A percentile compares a stretch with the other conserved stretches of the same genome.
Conservation (phyloP, 2,888 invertebrate species). For the Melieria omissa region DNA sequence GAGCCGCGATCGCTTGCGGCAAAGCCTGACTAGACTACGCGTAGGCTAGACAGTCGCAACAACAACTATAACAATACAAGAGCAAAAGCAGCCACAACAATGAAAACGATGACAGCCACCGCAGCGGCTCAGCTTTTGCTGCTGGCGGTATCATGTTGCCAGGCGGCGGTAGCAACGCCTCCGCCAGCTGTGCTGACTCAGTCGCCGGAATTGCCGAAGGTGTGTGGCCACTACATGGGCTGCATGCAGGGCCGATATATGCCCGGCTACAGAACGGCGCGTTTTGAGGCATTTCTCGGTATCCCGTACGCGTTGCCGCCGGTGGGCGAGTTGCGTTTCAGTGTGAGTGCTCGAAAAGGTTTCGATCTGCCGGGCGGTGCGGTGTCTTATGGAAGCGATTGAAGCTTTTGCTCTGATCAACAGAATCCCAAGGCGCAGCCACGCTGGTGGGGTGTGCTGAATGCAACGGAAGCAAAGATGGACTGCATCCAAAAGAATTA, state of each 20-base stretch:
- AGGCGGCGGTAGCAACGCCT: background rate
- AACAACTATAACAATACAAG: no score
- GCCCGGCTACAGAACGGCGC: slow-evolving; percentile 54
- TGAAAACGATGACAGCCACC: background rate
- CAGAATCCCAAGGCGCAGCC: slow-evolving; percentile 60
- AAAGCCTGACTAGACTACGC: no score
- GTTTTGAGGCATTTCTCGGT: slow-evolving; percentile 63
- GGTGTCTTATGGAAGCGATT: background rate
- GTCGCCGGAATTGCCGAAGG: slow-evolving; percentile 40
- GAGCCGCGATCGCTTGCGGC: no score
- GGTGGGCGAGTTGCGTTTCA: slow-evolving; percentile 59
- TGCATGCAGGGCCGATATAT: slow-evolving; percentile 57
- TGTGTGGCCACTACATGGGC: slow-evolving; percentile 54
- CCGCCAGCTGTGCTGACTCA: background rate
- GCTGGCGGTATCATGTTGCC: background rate
- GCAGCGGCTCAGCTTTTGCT: background rate
- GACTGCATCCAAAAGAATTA: slow-evolving; percentile 70
- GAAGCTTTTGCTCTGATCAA: slow-evolving; percentile 2
- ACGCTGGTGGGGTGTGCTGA: slow-evolving; percentile 49
- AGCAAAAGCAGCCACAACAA: slow-evolving; percentile 8
- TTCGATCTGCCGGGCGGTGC: background rate
- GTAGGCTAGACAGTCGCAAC: no score
- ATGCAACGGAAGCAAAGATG: slow-evolving; percentile 62
- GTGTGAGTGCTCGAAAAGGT: slow-evolving; percentile 52
- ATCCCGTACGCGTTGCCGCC: slow-evolving; percentile 65